Evolutionary conservation across 2,113 vertebrate genomes (phyloP), one percentile per base, ranked within the genome.

Genomic region (Pseudorectes ferrugineus): DNA sequence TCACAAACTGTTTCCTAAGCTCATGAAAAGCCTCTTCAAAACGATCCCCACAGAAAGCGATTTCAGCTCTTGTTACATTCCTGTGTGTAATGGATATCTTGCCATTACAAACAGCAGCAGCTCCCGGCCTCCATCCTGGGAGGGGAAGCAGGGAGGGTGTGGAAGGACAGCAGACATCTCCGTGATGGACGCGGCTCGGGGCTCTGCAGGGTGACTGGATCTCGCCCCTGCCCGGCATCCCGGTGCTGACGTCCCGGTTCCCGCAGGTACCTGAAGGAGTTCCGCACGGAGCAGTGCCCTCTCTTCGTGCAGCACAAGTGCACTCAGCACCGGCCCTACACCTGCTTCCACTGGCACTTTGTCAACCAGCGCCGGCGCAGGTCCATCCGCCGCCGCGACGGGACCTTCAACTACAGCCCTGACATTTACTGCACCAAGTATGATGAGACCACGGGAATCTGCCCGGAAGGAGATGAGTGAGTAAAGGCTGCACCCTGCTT

Each of bases 281-380:
- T 99, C 97, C 98, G 99, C 89, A 99, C 99, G 0, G 99, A 99
- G 97, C 99, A 99, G 98, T 99, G 99, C 92, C 99, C 99, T 3
- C 98, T 99, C 33, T 99, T 99, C 6, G 99, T 99, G 71, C 99
- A 99, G 92, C 99, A 99, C 95, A 99, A 99, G 98, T 99, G 99
- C 96, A 99, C 99, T 6, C 99, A 99, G 97, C 99, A 99, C 89
- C 97, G 99, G 48, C 99, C 99, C 87, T 99, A 99, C 78, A 99
- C 99, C 96, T 99, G 99, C 96, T 99, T 99, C 98, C 98, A 99
- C 97, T 99, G 99, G 99, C 99, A 99, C 96, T 99, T 99, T 92
- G 98, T 99, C 82, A 99, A 99, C 97, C 99, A 99, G 97, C 97
- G 99, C 35, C 98, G 99, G 14, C 99, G 99, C 79, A 97, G 99